A percentile compares a stretch with the other conserved stretches of the same genome.
These are phyloP conservation scores for Coryphaenoides rupestris DNA, from an alignment of 2,113 vertebrate genomes.

Conservation along the genomic window DNA sequence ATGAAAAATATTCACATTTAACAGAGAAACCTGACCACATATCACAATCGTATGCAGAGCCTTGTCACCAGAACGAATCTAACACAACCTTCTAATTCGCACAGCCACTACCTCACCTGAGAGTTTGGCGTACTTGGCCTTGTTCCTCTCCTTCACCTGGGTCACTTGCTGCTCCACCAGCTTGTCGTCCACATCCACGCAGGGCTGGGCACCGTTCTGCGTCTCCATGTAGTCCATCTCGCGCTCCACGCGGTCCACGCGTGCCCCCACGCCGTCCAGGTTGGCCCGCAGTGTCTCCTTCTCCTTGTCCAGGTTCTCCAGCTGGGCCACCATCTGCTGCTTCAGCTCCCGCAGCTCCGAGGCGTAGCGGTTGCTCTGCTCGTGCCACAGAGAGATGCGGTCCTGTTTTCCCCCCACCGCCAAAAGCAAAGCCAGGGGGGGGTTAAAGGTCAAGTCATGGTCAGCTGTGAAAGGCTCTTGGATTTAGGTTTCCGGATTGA, in stretches of 20 bases:
- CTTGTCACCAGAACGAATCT: too few species aligned
- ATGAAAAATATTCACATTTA: too few species aligned
- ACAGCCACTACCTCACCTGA: slow-evolving; percentile 89
- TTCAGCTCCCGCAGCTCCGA: slow-evolving; percentile 92
- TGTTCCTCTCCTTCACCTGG: slow-evolving; percentile 82
- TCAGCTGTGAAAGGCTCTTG: too few species aligned
- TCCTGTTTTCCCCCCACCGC: slow-evolving; percentile 74
- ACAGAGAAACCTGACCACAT: neutral
- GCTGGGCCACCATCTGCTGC: slow-evolving; percentile 88
- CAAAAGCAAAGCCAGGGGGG: too few species aligned
- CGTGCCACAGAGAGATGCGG: slow-evolving; percentile 91
- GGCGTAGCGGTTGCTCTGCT: slow-evolving; percentile 88
- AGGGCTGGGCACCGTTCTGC: slow-evolving; percentile 86
- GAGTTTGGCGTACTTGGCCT: slow-evolving; percentile 84
- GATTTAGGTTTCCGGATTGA: too few species aligned
- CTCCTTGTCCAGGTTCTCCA: slow-evolving; percentile 89
- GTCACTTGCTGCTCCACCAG: slow-evolving; percentile 82
- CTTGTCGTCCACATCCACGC: slow-evolving; percentile 88
- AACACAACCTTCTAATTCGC: too few species aligned
- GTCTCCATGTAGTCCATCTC: slow-evolving; percentile 96
- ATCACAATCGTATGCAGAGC: too few species aligned
- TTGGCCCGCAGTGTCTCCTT: slow-evolving; percentile 79
- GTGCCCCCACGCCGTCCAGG: slow-evolving; percentile 77
- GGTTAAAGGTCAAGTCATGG: neutral
- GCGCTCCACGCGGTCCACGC: slow-evolving; percentile 88